Evolutionary conservation across 1,140 invertebrate species (phyloP), one percentile per base, ranked within the genome.

Genomic region (Heterodera carotae): DNA sequence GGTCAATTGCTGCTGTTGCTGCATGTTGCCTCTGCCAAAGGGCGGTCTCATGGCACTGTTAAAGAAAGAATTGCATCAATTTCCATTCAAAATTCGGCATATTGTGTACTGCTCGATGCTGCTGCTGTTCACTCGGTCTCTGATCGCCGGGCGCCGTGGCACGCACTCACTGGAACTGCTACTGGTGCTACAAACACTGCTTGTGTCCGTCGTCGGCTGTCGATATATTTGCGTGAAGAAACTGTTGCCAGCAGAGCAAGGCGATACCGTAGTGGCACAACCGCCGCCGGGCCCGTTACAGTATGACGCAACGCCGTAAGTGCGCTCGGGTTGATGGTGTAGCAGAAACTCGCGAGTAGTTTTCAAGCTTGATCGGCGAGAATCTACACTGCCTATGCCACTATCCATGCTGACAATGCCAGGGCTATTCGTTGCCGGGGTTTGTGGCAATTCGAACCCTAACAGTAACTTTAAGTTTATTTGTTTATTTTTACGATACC

Each of bases 321-420:
- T 66, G 8, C 62, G 62, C 34, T 33, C 59, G 15, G 36, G 43
- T n/a, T 64, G 36, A 8, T 68, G 53, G 18, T 75, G 75, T 25
- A 76, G 27, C 22, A 80, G 66, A 60, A 80, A 39, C 43, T 80
- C 78, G 2, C 78, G 68, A 18, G 66, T 75, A 27, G 78, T 80
- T 36, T 82, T 80, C 56, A 80, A 39, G 67, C 78, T 80, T 4
- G 76, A 78, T 25, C 76, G 59, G 6, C 76, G 71, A 48, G 48
- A 27, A 27, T 78, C 39, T 33, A 73, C 56, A 25, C 39, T 74
- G 29, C 67, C 25, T 18, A 48, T 31, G 33, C 39, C 72, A 27
- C 66, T 74, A 12, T 75, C 73, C 39, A 34, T 36, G 62, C 31
- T 72, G 56, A 66, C 39, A 31, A 56, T 56, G 62, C 39, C 73